phyloP scores from a whole-genome alignment of 1,140 invertebrate genomes.

The Drosophila lacertosa region DNA sequence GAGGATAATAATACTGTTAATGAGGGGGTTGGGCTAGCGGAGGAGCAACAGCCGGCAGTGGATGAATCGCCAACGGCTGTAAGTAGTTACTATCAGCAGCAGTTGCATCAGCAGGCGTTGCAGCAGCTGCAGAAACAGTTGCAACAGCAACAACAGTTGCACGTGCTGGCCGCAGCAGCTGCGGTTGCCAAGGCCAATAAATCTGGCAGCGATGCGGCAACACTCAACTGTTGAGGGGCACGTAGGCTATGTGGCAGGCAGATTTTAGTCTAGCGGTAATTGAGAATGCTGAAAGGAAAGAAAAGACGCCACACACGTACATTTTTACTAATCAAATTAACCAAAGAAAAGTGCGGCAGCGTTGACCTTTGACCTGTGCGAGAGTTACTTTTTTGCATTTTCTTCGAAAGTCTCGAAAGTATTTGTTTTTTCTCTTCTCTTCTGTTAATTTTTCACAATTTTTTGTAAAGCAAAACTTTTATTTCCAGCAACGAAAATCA shows the following conservation, averaged over 20 bases:
- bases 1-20: slow-evolving; percentile 5
- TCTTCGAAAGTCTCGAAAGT: slow-evolving; percentile 22
- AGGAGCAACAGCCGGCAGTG: background rate
- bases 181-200: slow-evolving; percentile 50
- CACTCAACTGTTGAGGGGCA: slow-evolving; percentile 36
- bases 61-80: slow-evolving; percentile 18
- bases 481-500: slow-evolving; percentile 51
- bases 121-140: slow-evolving; percentile 61
- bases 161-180: slow-evolving; percentile 60
- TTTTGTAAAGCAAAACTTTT: slow-evolving; percentile 16
- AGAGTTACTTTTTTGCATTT: slow-evolving; percentile 55
- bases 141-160: slow-evolving; percentile 63
- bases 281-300: background rate
- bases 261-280: background rate
- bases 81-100: slow-evolving; percentile 60
- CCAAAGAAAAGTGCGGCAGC: slow-evolving; percentile 57
- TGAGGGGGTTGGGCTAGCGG: background rate
- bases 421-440: slow-evolving; percentile 24
- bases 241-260: slow-evolving; percentile 21
- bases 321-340: slow-evolving; percentile 75
- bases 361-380: slow-evolving; percentile 18
- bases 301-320: slow-evolving; percentile 25
- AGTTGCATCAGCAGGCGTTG: slow-evolving; percentile 65
- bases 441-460: background rate
- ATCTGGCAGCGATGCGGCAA: slow-evolving; percentile 27